phyloP scores from a whole-genome alignment of 2,113 vertebrate species.

The Polypterus senegalus region DNA sequence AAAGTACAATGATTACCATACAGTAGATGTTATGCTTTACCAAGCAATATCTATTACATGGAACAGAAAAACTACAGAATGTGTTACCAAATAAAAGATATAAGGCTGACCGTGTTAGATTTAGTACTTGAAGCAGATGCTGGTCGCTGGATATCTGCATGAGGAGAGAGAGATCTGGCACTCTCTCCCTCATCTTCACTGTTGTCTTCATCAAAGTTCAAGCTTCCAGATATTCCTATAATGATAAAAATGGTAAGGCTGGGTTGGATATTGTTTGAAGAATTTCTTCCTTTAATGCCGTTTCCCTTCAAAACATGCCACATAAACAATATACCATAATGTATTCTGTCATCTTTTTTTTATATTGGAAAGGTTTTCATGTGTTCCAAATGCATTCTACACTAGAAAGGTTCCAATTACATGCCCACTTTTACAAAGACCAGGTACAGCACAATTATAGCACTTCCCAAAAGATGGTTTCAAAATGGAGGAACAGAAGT shows the following conservation, averaged over 20 bases:
- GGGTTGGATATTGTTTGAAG: constrained; percentile 11
- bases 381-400: constrained; percentile 20
- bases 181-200: constrained; percentile 53
- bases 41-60: too few relatives aligned
- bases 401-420: neutral
- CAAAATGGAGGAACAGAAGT: too few relatives aligned
- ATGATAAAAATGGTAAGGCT: constrained; percentile 13
- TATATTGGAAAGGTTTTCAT: constrained; percentile 20
- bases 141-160: constrained; percentile 53
- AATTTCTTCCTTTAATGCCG: constrained; percentile 5
- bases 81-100: neutral
- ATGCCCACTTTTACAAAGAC: too few relatives aligned
- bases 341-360: constrained; percentile 17
- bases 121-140: constrained; percentile 62
- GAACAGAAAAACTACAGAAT: neutral
- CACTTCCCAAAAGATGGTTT: too few relatives aligned
- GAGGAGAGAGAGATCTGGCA: constrained; percentile 39
- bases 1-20: too few relatives aligned
- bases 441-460: too few relatives aligned
- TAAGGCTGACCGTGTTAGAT: constrained; percentile 52
- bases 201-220: constrained; percentile 84
- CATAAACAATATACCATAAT: constrained; percentile 26
- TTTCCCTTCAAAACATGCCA: constrained; percentile 11
- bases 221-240: constrained; percentile 73
- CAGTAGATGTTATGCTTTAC: too few relatives aligned